Percentiles rank a stretch among this genome's conserved stretches.
Evolutionary conservation across 2,888 invertebrate genomes (phyloP).

Genomic region (Nephrocerus scutellatus): DNA sequence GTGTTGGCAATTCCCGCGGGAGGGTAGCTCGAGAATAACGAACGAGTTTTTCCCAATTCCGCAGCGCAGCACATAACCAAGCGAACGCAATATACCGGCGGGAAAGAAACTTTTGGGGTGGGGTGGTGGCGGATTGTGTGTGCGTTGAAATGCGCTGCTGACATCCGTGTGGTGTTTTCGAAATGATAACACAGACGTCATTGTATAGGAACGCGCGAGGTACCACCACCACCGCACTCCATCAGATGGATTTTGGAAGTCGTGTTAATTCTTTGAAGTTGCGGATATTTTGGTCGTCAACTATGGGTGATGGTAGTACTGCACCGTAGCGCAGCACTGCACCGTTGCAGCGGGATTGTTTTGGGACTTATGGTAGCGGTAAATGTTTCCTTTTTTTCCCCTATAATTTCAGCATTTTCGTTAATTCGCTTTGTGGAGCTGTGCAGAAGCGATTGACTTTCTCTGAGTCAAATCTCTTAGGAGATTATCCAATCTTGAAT

Average conservation of each 20-base stretch:
- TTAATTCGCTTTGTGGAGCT: no score
- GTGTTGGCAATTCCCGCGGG: constrained; percentile 28
- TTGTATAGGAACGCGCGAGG: no score
- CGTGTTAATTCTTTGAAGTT: constrained; percentile 5
- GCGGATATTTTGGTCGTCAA: constrained; percentile 6
- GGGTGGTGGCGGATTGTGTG: constrained; percentile 16
- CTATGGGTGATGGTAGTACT: constrained; percentile 7
- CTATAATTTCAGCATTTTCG: no score
- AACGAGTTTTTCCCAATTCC: constrained; percentile 21
- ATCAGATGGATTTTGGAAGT: constrained; percentile 18
- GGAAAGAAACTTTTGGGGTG: constrained; percentile 17
- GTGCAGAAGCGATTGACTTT: no score
- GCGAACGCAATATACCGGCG: constrained; percentile 21
- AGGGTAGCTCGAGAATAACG: constrained; percentile 23
- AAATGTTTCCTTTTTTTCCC: constrained; percentile 14
- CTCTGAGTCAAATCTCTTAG: no score
- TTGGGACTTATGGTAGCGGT: constrained; percentile 10
- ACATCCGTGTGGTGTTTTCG: constrained; percentile 17
- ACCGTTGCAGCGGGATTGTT: no score
- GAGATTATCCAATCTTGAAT: no score
- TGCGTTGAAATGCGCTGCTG: constrained; percentile 18
- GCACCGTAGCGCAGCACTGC: no score
- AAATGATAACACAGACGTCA: constrained; percentile 21
- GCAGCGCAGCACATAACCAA: constrained; percentile 12
- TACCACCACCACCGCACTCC: no score